These are phyloP conservation scores for Arion vulgaris DNA, from an alignment of 1,140 invertebrate species.

Conservation along the genomic window DNA sequence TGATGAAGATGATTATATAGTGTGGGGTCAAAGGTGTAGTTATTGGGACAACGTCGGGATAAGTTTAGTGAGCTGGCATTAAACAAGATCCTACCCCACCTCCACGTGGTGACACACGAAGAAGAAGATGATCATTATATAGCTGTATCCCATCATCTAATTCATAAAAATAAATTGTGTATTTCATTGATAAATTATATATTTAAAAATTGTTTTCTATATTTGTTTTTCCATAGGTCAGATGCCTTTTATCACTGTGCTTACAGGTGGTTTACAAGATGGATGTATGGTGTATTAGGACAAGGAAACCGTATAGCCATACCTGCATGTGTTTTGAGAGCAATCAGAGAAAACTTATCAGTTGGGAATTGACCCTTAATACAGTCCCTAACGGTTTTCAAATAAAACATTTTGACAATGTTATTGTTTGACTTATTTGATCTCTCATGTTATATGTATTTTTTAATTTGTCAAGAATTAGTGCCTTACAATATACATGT, in stretches of 20 bases:
- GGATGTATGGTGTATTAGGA: background rate
- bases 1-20: background rate
- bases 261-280: conserved; percentile 1
- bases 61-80: too few relatives aligned
- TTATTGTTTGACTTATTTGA: too few relatives aligned
- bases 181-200: background rate
- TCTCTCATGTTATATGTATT: too few relatives aligned
- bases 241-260: background rate
- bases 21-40: too few relatives aligned
- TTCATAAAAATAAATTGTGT: background rate
- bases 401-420: too few relatives aligned
- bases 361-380: too few relatives aligned
- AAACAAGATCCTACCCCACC: too few relatives aligned
- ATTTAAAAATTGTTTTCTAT: background rate
- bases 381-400: too few relatives aligned
- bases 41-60: too few relatives aligned
- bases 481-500: too few relatives aligned
- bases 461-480: too few relatives aligned
- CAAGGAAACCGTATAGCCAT: background rate
- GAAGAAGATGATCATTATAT: background rate
- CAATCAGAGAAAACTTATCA: background rate
- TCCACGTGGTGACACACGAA: too few relatives aligned
- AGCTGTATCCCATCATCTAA: background rate
- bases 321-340: conserved; percentile 3
- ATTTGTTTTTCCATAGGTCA: background rate